phyloP scores from a whole-genome alignment of 37 sponge, comb jelly and placozoan genomes.

The Crambe crambe region DNA sequence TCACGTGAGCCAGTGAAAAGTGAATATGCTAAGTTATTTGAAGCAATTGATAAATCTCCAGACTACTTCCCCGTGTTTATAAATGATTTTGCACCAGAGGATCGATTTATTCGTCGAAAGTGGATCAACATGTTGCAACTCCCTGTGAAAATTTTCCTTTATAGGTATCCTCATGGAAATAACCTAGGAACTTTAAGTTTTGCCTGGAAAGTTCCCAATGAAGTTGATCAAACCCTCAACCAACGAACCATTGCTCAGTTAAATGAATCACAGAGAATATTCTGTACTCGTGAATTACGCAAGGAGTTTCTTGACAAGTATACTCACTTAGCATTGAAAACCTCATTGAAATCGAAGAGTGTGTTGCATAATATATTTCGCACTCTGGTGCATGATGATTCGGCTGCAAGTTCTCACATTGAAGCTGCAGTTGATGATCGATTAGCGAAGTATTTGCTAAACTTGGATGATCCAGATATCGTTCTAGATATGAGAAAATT shows the following conservation, averaged over 20 bases:
- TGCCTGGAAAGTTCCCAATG: conserved; percentile 13
- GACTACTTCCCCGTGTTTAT: not conserved
- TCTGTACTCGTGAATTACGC: conserved; percentile 1
- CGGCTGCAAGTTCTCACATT: not conserved
- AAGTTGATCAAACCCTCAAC: not conserved
- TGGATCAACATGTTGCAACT: conserved; percentile 1
- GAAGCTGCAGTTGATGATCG: conserved; percentile 4
- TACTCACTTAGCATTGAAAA: not conserved
- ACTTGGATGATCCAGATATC: conserved; percentile 15
- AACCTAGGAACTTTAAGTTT: not conserved
- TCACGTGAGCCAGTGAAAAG: no score
- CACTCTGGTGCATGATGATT: not conserved
- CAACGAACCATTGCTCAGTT: not conserved
- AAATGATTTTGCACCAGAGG: not conserved
- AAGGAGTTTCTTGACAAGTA: conserved; percentile 18
- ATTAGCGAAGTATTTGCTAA: not conserved
- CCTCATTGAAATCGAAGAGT: not conserved
- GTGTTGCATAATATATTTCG: not conserved
- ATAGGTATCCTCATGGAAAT: conserved; percentile 12
- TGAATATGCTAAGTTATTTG: not conserved
- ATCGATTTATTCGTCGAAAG: not conserved
- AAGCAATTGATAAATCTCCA: not conserved
- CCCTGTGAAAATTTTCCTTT: not conserved
- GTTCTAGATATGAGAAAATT: conserved; percentile 12
- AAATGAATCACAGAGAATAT: not conserved